These are phyloP conservation scores for Chrysocyon brachyurus DNA, from an alignment of 2,797 vertebrate species.

Conservation along the genomic window DNA sequence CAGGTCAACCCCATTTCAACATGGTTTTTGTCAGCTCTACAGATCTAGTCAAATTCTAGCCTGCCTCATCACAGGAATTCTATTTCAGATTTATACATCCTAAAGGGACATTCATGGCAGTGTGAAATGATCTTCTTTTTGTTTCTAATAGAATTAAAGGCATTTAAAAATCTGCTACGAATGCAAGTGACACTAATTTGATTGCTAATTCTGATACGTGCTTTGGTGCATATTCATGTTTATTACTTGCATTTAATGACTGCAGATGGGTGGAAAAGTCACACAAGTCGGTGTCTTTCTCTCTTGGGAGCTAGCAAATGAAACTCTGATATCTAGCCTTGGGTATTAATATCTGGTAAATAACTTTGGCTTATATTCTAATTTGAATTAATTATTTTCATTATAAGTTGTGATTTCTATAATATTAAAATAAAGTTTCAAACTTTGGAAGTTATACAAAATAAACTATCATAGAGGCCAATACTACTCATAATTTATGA, in stretches of 20 bases:
- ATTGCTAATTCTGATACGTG: conserved; percentile 52
- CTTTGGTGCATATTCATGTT: conserved; percentile 65
- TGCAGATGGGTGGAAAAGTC: conserved; percentile 26
- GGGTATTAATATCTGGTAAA: conserved; percentile 1
- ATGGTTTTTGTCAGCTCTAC: conserved; percentile 21
- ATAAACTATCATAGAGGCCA: background rate
- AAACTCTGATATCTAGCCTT: background rate
- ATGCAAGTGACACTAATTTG: conserved; percentile 64
- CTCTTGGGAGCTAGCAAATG: background rate
- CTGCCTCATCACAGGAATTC: conserved; percentile 59
- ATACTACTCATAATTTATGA: background rate
- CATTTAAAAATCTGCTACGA: conserved; percentile 50
- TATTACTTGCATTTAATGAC: conserved; percentile 58
- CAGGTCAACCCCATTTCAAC: conserved; percentile 49
- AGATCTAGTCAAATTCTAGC: conserved; percentile 8
- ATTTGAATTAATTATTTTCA: conserved; percentile 51
- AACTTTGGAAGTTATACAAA: background rate
- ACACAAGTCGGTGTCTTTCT: background rate
- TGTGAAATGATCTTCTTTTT: background rate
- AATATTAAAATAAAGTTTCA: background rate
- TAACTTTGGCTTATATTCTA: background rate
- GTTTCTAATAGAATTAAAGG: conserved; percentile 23
- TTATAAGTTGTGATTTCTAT: background rate
- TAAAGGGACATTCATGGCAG: background rate
- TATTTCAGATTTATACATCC: conserved; percentile 66